phyloP scores from a whole-genome alignment of 1,140 invertebrate genomes.

The Sweltsa coloradensis region DNA sequence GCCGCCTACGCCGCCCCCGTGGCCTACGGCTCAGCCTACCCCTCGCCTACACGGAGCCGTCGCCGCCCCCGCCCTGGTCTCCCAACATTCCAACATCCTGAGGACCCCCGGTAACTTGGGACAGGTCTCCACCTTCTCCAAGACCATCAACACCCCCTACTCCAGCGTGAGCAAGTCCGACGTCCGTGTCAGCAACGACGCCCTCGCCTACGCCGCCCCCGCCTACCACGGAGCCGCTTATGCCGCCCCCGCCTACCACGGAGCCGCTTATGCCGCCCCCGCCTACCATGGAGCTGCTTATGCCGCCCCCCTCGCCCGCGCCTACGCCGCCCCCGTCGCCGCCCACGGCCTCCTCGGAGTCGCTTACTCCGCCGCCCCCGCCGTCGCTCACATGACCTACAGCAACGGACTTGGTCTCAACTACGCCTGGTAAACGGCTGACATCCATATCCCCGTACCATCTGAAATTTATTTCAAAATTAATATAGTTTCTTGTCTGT shows the following conservation, averaged over 20 bases:
- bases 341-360: constrained; percentile 32
- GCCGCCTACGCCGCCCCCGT: constrained; percentile 14
- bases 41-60: constrained; percentile 17
- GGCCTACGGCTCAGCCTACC: constrained; percentile 18
- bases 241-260: constrained; percentile 14
- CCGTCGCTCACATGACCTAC: constrained; percentile 28
- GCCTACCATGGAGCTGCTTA: constrained; percentile 12
- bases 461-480: too few species aligned
- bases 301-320: constrained; percentile 19
- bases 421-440: constrained; percentile 17
- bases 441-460: too few species aligned
- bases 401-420: constrained; percentile 17
- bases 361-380: constrained; percentile 46
- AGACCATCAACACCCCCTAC: constrained; percentile 20
- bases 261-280: constrained; percentile 19
- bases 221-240: constrained; percentile 16
- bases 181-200: constrained; percentile 19
- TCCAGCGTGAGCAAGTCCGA: constrained; percentile 19
- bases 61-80: constrained; percentile 13
- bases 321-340: constrained; percentile 22
- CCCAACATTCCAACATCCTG: constrained; percentile 15
- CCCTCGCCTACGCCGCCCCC: constrained; percentile 14
- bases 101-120: constrained; percentile 15
- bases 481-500: too few species aligned
- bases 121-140: constrained; percentile 15